Base-by-base conservation (phyloP, 1,140 invertebrate genomes). In the Maconellicoccus hirsutus region DNA sequence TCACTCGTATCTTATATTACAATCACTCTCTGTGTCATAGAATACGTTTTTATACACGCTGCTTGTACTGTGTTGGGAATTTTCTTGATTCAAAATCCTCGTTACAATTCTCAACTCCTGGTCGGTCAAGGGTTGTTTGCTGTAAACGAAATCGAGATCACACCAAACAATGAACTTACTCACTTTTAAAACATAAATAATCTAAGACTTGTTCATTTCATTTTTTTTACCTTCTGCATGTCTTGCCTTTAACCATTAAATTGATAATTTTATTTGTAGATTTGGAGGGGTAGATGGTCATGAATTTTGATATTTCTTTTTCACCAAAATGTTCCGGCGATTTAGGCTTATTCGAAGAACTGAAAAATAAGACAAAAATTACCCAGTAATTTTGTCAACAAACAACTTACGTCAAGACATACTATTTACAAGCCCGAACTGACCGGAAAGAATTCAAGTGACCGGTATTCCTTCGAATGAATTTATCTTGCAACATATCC, bases 1-100 rank as follows among this genome's bases (percentile, higher is more conserved):
- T 71, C 73, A 82, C 81, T 81, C 81, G 74, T 86, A 87, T 23
- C 87, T 82, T 74, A 87, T 83, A 75, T 81, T 81, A 29, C 83
- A 84, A 73, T 84, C 84, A 26, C 83, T 84, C 63, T 80, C 76
- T 21, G 82, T 79, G 76, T 85, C 83, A 76, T 80, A 84, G n/a
- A 84, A 74, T 66, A 81, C 78, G 76, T 83, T 84, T 74, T 82
- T 83, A 12, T 77, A 75, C 61, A 77, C 77, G 1, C 76, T 73
- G 70, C 79, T 80, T 66, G 6, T 66, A 4, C 61, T 25, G 3
- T 26, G 22, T 6, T 23, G 19, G 6, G 22, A 23, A 66, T 66
- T 66, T 25, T 66, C 61, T 23, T 66, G 61, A 66, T 66, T 66
- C 19, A 66, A 66, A 66, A 66, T 66, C 25, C 61, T 23, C 22